Base-by-base conservation (phyloP, 2,797 vertebrate genomes). In the Thaleichthys pacificus region DNA sequence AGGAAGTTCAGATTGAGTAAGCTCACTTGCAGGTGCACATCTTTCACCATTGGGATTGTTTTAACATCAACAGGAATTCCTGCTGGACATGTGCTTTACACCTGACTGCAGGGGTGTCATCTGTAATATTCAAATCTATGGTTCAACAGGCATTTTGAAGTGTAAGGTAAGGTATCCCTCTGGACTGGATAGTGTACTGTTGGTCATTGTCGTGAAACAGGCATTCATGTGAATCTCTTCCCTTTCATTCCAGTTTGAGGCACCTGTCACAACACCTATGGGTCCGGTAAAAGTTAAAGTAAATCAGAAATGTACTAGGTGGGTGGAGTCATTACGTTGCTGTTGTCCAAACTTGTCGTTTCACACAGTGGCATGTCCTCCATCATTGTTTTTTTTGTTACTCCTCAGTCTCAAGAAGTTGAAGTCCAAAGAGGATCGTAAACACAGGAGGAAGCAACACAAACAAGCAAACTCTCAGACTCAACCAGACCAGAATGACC, bases 301-400 rank as follows among this genome's bases (percentile, higher is more conserved):
- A 77, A 97, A 95, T 83, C 96, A 97, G 89, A 94, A 92, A 81
- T 94, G 94, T 88, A 92, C 94, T 72, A 96, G 96, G 97, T 99
- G 89, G 95, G 93, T 22, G 28, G 4, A 51, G 24, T 49, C 12
- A 17, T 9, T 26, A 1, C 22, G 3, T 54, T 12, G 42, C 11
- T 47, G 11, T 42, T 42, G 15, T 54, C 21, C 21, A 65, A 38
- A 17, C 8, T 15, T 24, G 24, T 66, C 19, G 21, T 51, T 57
- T 51, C 17, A 22, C 5, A 57, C n/a, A 8, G 21, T 15, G 9
- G 5, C 17, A 7, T 28, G 8, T 54, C 35, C 2, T 47, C 15
- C n/a, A 0, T 26, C 5, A 19, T 5, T 2, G 17, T 8, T 8
- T 24, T 3, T 35, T 32, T 61, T 61, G 2, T 61, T 0, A 19